These are phyloP conservation scores for Pollenia griseotomentosa DNA, from an alignment of 2,888 invertebrate species.

Conservation along the genomic window DNA sequence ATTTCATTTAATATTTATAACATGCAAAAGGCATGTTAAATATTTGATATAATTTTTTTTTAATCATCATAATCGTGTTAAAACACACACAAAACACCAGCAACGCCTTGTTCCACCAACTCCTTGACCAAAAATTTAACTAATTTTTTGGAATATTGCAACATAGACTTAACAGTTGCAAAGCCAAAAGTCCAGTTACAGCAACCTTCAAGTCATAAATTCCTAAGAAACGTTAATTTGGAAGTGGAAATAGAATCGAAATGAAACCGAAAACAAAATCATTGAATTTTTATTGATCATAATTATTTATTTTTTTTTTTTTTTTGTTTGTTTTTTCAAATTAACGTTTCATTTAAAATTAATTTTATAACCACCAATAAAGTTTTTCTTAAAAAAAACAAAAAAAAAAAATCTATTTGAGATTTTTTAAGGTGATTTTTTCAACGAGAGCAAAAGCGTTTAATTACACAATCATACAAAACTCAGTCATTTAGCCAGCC, in stretches of 20 bases:
- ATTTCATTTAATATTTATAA: conserved; percentile 40
- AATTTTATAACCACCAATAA: conserved; percentile 19
- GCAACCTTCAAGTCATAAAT: background rate
- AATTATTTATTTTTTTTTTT: conserved; percentile 27
- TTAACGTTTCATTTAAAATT: conserved; percentile 21
- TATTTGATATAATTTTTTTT: conserved; percentile 11
- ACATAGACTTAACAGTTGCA: background rate
- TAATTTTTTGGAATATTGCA: conserved; percentile 4
- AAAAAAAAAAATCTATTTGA: background rate
- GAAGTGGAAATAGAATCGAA: background rate
- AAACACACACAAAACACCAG: background rate
- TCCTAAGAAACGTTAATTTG: conserved; percentile 29
- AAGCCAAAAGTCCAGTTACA: background rate
- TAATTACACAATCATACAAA: conserved; percentile 44
- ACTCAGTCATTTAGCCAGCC: conserved; percentile 27
- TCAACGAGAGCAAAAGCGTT: background rate
- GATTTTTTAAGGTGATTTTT: background rate
- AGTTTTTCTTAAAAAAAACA: background rate
- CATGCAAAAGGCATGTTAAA: conserved; percentile 60
- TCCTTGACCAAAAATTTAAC: conserved; percentile 42
- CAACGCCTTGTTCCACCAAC: conserved; percentile 23
- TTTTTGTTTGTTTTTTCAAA: conserved; percentile 2
- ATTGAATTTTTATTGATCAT: conserved; percentile 55
- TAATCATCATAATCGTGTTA: conserved; percentile 1
- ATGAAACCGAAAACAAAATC: conserved; percentile 24